Evolutionary conservation across 2,888 invertebrate species (phyloP), one percentile per base, ranked within the genome.

Genomic region (Cheilosia grossa): DNA sequence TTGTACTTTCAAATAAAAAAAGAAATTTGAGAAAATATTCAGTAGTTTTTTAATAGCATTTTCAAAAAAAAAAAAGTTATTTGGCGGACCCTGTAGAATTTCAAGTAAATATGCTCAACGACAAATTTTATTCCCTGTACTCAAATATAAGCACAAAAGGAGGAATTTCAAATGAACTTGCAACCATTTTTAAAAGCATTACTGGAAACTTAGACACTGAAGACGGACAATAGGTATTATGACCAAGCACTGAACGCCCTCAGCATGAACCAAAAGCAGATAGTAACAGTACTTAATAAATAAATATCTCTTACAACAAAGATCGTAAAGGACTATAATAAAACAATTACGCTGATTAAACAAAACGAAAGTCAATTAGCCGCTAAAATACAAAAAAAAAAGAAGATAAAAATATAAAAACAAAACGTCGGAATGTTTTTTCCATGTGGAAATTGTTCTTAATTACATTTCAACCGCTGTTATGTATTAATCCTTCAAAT

Each of bases 311-410:
- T 64, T 24, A 37, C 33, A 37, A 53, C 64, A 13, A 64, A 64
- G 19, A 49, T 58, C 30, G 17, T 42, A 67, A 3, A 64, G 37
- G n/a, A 49, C 33, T 67, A 53, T 42, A 67, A 53, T 27, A 67
- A 67, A 42, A 67, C 54, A 3, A 42, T 67, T 17, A 56, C 19
- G 15, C 17, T 69, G 15, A 56, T 58, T 47, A 56, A 69, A 58
- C 44, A 51, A 40, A 72, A 61, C 42, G 72, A 61, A 53, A 51
- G n/a, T 61, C 59, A 72, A 19, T 44, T 56, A 42, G 27, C 42
- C 27, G 42, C 53, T 69, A 47, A 69, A 58, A 69, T 58, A 44
- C 47, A 56, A 58, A 37, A 69, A 58, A 69, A 47, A n/a, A 33
- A 51, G 51, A 27, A 64, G 19, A 61, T 47, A 17, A n/a, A n/a